Evolutionary conservation across 2,113 vertebrate species (phyloP), one percentile per base, ranked within the genome.

Genomic region (Ammospiza nelsoni): DNA sequence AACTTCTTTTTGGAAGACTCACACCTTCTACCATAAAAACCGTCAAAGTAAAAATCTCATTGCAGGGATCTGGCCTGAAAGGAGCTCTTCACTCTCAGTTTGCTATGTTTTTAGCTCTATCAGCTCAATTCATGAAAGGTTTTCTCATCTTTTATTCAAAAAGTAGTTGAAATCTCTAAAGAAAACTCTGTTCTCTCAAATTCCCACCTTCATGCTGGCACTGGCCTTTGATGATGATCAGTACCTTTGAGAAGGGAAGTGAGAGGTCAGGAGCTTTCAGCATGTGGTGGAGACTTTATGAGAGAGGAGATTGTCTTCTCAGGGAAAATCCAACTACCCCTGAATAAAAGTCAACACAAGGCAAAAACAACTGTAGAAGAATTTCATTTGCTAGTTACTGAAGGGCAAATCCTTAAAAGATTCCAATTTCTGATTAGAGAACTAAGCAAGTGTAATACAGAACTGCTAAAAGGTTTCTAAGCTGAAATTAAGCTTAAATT

Each of bases 91-190:
- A 80, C 44, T 86, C 58, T 79, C 86, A 52, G 66, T 83, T 86
- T 65, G 73, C 81, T 62, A 82, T 31, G 62, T 91, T 95, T 97
- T 95, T 92, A 96, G 85, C 71, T 94, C 93, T 95, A 94, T 95
- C 95, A 96, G 69, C 76, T 92, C 89, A 75, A 92, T 96, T 96
- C 94, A 96, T 94, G 89, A 97, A 96, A 97, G 81, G 55, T 85
- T 96, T 95, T 92, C 79, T 95, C 89, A 96, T 97, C 87, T 97
- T 96, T 97, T 97, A 96, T 97, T 97, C 92, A 97, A 94, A 97
- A 96, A 77, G 79, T 88, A 95, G 75, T 92, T 68, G 92, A 93
- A 93, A 84, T 90, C 90, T 95, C 90, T 59, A 95, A 83, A 74
- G 94, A 63, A 89, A 92, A 84, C 51, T 67, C 85, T 59, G 67